phyloP scores from a whole-genome alignment of 2,888 invertebrate genomes.

The Tenthredo scrophulariae region DNA sequence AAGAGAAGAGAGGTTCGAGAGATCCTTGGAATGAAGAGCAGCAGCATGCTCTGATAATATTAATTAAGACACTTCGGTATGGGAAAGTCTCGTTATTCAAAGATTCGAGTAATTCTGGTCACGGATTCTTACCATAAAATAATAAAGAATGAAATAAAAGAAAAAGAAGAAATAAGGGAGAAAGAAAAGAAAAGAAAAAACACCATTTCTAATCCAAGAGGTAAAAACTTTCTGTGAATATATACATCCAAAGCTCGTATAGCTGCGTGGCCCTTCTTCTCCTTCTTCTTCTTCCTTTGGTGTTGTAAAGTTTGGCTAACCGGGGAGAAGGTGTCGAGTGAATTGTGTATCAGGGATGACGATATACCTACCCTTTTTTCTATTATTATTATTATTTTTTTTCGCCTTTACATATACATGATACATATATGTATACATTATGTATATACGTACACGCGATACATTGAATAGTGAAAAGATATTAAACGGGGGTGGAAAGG shows the following conservation, averaged over 20 bases:
- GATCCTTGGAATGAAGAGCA: no score
- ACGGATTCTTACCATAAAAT: no score
- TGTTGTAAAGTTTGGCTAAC: not conserved
- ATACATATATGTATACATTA: no score
- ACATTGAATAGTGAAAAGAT: constrained; percentile 19
- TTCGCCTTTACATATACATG: not conserved
- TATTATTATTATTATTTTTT: no score
- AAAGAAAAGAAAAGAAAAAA: not conserved
- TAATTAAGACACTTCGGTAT: no score
- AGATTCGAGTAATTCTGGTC: no score
- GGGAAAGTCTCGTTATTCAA: no score
- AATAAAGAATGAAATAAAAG: no score
- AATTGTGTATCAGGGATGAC: constrained; percentile 6
- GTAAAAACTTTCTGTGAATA: not conserved
- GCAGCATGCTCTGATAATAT: no score
- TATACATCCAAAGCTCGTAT: not conserved
- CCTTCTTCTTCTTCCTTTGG: not conserved
- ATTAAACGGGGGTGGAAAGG: not conserved
- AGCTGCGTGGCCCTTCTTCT: no score
- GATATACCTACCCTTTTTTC: not conserved
- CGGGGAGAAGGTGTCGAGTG: not conserved
- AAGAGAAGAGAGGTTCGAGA: not conserved
- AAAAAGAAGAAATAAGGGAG: not conserved
- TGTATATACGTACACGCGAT: not conserved
- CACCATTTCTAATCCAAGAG: not conserved